Evolutionary conservation across 2,113 vertebrate genomes (phyloP), one percentile per base, ranked within the genome.

Genomic region (Ceyx cyanopectus): DNA sequence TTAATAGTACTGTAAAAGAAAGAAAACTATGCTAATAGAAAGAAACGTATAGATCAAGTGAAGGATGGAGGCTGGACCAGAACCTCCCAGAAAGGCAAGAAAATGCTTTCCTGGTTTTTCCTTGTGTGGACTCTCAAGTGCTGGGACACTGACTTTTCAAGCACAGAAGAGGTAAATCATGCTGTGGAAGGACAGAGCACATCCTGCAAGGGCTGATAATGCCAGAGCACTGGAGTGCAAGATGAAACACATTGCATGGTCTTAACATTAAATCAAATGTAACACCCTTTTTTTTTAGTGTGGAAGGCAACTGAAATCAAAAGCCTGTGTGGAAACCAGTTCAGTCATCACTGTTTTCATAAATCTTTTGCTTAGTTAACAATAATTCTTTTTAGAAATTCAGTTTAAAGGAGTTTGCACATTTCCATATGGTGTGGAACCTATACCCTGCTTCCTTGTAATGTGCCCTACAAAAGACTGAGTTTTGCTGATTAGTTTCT

Each of bases 1-100:
- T 56, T 58, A 95, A 50, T 66, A 84, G 37, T 23, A 65, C 12
- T 46, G 23, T 48, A 80, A 93, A 90, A 81, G 43, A 81, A 94
- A 78, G 20, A 75, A 86, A 89, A 86, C 37, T 3, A 70, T 65
- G 20, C 32, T 27, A 84, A 84, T 87, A 93, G 87, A 96, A 91
- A 24, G 34, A 87, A 73, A 9, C 12, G 4, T 43, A 46, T 23
- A 73, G 66, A 89, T 79, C 50, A 91, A 87, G 30, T 58, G 60
- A 94, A 73, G 9, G 37, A 75, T 69, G 56, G 22, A 77, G 27
- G 65, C 29, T 2, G 8, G 81, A 72, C 6, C 19, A 54, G 29
- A 60, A 7, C 10, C 2, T n/a, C 29, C 24, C 30, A 89, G 41
- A 58, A 85, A 65, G 27, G 22, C 32, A 68, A 65, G 17, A 46